Base-by-base conservation (phyloP, 1,140 invertebrate species). In the Metopolophium dirhodum region DNA sequence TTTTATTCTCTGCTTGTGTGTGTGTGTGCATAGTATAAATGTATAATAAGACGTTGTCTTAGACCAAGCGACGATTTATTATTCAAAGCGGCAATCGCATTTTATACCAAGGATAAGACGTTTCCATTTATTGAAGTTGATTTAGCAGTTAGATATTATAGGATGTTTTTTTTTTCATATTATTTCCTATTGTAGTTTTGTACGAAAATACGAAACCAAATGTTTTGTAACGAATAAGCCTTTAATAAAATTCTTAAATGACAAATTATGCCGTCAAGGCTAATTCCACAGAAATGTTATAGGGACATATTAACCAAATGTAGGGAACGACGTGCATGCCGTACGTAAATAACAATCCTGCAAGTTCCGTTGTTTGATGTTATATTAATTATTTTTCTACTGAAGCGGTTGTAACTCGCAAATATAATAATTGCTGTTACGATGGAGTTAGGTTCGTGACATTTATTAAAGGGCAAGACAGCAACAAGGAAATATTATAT, bases 321-420 rank as follows among this genome's bases (percentile, higher is more conserved):
- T 90, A 30, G 37, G 54, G 26, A 68, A 90, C 89, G 41, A 90
- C 7, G 37, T 90, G 89, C 89, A 90, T 90, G 89, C 57, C 89
- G 89, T 90, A 68, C 57, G 54, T 68, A 90, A 90, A 90, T 47
- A 90, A 68, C 61, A 77, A 77, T 77, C 54, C 89, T 6, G 37
- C 30, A 18, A 57, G 54, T 45, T 90, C 37, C 37, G 35, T 41
- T 89, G 87, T 89, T 54, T 35, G 49, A 89, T 26, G 35, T 89
- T 89, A 54, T 7, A 90, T 90, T 90, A 68, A 90, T 90, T 90
- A 57, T 57, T 51, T 45, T 90, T 68, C 57, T 90, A 90, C 54
- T n/a, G 37, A 45, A 57, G 35, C 22, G 8, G 54, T 41, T 41
- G 54, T 77, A 77, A n/a, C 85, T 87, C 20, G 9, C 51, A 26